These are phyloP conservation scores for Dendrophyllia cribrosa DNA, from an alignment of 64 coral and sea anemone species.

Conservation along the genomic window DNA sequence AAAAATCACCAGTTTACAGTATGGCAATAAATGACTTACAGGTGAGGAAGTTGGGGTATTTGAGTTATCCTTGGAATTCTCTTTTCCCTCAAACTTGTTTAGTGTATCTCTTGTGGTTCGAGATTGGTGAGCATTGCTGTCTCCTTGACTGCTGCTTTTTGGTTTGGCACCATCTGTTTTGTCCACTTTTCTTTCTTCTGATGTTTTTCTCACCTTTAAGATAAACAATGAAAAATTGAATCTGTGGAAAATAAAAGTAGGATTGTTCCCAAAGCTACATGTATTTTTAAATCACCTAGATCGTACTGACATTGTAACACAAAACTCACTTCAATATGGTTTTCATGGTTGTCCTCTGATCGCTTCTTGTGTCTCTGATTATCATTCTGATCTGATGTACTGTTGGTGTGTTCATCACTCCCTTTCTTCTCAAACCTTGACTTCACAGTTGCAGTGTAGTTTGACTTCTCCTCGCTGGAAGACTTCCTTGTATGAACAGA, in stretches of 20 bases:
- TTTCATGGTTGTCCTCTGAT: conserved; percentile 10
- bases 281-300: not conserved
- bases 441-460: conserved; percentile 67
- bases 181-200: not conserved
- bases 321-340: not conserved
- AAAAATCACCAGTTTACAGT: too few relatives aligned
- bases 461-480: conserved; percentile 48
- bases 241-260: not conserved
- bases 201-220: not conserved
- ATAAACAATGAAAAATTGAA: not conserved
- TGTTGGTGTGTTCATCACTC: conserved; percentile 31
- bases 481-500: not conserved
- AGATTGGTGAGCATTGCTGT: not conserved
- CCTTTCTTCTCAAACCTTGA: conserved; percentile 61
- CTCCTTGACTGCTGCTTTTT: not conserved
- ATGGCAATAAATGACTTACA: conserved; percentile 4
- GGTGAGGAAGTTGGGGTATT: conserved; percentile 3
- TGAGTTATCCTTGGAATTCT: not conserved
- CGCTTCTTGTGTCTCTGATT: not conserved
- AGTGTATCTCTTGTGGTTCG: not conserved
- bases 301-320: not conserved
- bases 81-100: conserved; percentile 23
- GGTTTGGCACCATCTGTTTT: conserved; percentile 13
- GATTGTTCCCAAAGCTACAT: not conserved
- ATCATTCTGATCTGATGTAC: not conserved